phyloP scores from a whole-genome alignment of 2,797 vertebrate species.

The Naso thynnoides region DNA sequence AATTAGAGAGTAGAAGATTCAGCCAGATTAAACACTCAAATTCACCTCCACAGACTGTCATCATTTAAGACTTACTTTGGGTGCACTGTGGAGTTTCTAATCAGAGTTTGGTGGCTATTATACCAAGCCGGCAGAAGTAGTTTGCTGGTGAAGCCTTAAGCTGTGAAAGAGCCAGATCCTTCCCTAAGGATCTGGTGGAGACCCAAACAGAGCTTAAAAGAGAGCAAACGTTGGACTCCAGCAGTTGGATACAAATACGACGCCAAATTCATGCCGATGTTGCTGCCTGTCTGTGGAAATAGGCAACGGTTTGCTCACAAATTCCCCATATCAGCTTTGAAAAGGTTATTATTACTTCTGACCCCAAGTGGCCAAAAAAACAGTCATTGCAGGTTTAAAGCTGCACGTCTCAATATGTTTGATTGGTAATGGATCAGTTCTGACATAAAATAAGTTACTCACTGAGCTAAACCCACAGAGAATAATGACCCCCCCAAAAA shows the following conservation, averaged over 20 bases:
- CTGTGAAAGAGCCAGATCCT: neutral
- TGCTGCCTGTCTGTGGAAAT: neutral
- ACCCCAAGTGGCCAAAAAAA: neutral
- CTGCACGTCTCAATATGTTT: neutral
- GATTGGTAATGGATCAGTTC: neutral
- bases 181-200: no score
- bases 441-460: neutral
- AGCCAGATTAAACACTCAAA: no score
- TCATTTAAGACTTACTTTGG: no score
- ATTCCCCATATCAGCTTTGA: neutral
- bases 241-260: neutral
- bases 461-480: neutral
- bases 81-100: no score
- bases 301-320: no score
- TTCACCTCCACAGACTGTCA: no score
- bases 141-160: neutral
- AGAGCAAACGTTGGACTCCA: neutral
- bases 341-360: slow-evolving; percentile 2
- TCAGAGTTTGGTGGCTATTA: no score
- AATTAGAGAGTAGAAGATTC: no score
- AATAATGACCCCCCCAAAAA: neutral
- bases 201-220: neutral
- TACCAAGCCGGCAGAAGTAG: no score
- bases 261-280: neutral
- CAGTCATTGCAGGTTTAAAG: neutral